A percentile compares a stretch with the other conserved stretches of the same genome.
These are phyloP conservation scores for Drosophila pullipes DNA, from an alignment of 2,888 invertebrate species.

Conservation along the genomic window DNA sequence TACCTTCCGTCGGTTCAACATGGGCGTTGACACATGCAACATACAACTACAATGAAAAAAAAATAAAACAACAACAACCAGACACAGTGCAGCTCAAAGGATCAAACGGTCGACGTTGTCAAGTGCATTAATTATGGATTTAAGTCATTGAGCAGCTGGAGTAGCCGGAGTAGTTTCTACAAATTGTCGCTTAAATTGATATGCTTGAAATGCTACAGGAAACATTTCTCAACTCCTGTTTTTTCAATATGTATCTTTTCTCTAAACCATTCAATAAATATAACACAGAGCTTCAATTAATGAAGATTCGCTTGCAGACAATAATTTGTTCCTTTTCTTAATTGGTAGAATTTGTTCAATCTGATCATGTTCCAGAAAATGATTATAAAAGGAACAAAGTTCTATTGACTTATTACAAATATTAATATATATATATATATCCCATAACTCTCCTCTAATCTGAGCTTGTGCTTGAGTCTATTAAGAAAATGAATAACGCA, in stretches of 20 bases:
- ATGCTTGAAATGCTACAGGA: background rate
- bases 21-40: conserved; percentile 54
- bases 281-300: background rate
- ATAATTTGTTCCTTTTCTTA: too few relatives aligned
- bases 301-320: background rate
- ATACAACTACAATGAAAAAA: conserved; percentile 11
- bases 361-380: too few relatives aligned
- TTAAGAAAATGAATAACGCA: background rate
- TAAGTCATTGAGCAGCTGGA: conserved; percentile 24
- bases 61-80: background rate
- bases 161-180: background rate
- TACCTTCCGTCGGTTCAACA: conserved; percentile 2
- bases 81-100: conserved; percentile 35
- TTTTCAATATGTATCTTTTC: background rate
- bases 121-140: conserved; percentile 61
- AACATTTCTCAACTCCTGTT: background rate
- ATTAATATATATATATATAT: background rate
- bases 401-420: background rate
- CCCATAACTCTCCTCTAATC: too few relatives aligned
- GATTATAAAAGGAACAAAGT: background rate
- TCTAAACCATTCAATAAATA: background rate
- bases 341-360: too few relatives aligned
- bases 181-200: background rate
- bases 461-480: too few relatives aligned
- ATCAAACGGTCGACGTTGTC: conserved; percentile 38